Evolutionary conservation across 2,113 vertebrate species (phyloP).

Genomic region (Phaethornis superciliosus): DNA sequence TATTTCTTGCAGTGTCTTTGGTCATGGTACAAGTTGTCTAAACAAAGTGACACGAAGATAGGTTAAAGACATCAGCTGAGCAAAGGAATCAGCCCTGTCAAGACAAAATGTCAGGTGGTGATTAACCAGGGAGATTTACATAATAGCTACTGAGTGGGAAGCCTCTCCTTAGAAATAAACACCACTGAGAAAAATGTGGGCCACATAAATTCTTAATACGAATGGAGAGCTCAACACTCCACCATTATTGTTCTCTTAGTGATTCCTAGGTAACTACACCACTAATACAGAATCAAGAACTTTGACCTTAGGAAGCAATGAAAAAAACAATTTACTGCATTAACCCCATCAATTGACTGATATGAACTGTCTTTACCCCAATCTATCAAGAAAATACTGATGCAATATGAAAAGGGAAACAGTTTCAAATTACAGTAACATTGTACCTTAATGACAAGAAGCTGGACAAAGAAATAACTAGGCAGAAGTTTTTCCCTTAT

Average conservation of each 20-base stretch:
- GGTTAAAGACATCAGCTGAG: not conserved
- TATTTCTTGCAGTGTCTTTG: not conserved
- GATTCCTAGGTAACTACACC: not conserved
- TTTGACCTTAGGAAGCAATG: not conserved
- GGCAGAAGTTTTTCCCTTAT: not conserved
- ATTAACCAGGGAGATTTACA: slow-evolving; percentile 44
- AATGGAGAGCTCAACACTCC: not conserved
- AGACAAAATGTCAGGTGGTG: slow-evolving; percentile 42
- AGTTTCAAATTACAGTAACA: not conserved
- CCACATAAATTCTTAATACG: not conserved
- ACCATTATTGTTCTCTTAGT: not conserved
- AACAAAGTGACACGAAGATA: not conserved
- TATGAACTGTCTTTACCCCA: not conserved
- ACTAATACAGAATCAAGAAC: not conserved
- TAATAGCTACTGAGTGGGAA: slow-evolving; percentile 45
- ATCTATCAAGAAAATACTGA: not conserved
- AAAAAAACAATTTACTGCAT: not conserved
- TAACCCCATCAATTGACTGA: not conserved
- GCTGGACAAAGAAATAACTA: not conserved
- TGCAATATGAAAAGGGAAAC: not conserved
- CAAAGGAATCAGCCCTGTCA: not conserved
- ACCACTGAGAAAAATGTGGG: slow-evolving; percentile 7
- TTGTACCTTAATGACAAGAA: not conserved
- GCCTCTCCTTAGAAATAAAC: slow-evolving; percentile 37
- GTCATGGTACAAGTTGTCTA: not conserved